Conservation (phyloP, 2,113 vertebrate genomes). For the Ceyx melanurus region DNA sequence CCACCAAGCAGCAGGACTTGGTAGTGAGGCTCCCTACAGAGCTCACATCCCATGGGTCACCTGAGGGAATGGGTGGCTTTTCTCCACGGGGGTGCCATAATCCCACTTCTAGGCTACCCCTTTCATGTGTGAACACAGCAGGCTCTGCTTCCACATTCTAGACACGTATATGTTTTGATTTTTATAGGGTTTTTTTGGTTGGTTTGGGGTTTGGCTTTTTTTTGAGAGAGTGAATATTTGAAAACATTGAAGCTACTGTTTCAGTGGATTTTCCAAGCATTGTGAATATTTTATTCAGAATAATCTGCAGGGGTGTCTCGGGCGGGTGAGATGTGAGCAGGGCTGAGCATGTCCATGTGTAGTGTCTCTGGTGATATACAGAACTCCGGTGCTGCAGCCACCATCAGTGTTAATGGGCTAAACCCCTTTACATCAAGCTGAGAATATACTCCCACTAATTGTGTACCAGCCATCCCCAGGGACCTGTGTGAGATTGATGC, state of each 20-base stretch:
- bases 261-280: background rate
- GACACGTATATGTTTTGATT: background rate
- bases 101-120: background rate
- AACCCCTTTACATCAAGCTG: background rate
- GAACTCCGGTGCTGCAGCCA: background rate
- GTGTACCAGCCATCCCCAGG: background rate
- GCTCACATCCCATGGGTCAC: fast-evolving
- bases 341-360: background rate
- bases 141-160: background rate
- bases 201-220: background rate
- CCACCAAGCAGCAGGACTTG: background rate
- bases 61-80: background rate
- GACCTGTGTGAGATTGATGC: background rate
- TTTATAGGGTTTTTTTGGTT: background rate
- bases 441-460: constrained; percentile 15
- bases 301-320: background rate
- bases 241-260: background rate
- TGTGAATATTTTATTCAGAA: background rate
- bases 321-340: background rate
- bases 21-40: background rate
- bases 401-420: background rate
- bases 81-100: fast-evolving
- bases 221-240: background rate
- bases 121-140: background rate
- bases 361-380: background rate